Conservation (phyloP, 2,113 vertebrate genomes). For the Ovis canadensis region DNA sequence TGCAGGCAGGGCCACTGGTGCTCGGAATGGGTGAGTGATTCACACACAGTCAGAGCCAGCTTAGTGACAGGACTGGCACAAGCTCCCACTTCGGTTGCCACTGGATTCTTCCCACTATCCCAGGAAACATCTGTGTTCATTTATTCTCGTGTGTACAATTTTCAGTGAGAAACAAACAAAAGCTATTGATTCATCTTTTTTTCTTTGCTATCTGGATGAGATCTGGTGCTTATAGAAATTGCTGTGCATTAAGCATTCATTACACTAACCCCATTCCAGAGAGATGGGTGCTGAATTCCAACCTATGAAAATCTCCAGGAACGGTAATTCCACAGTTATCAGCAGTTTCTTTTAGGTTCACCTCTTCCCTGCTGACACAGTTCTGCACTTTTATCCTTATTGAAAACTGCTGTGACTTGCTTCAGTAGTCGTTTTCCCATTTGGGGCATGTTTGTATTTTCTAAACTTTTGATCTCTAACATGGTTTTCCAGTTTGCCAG, state of each 20-base stretch:
- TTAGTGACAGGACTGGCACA: not conserved
- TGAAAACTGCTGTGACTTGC: not conserved
- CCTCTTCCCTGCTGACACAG: not conserved
- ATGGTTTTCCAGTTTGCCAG: not conserved
- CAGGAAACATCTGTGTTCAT: not conserved
- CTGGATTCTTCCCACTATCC: not conserved
- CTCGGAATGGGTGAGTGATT: not conserved
- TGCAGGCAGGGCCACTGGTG: not conserved
- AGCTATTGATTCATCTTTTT: not conserved
- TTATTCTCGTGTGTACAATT: not conserved
- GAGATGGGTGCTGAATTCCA: not conserved
- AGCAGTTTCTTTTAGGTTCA: not conserved
- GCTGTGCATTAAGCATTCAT: not conserved
- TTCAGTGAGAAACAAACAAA: not conserved
- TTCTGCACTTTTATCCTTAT: not conserved
- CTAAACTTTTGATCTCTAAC: not conserved
- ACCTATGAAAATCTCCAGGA: not conserved
- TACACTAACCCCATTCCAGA: not conserved
- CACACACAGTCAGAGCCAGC: not conserved
- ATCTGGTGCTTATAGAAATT: not conserved
- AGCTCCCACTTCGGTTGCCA: not conserved
- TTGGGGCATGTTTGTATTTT: not conserved
- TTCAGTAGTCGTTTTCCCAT: not conserved
- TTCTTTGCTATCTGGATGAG: not conserved
- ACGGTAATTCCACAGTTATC: not conserved